Conservation (phyloP, 2,113 vertebrate genomes). For the Nymphicus hollandicus region DNA sequence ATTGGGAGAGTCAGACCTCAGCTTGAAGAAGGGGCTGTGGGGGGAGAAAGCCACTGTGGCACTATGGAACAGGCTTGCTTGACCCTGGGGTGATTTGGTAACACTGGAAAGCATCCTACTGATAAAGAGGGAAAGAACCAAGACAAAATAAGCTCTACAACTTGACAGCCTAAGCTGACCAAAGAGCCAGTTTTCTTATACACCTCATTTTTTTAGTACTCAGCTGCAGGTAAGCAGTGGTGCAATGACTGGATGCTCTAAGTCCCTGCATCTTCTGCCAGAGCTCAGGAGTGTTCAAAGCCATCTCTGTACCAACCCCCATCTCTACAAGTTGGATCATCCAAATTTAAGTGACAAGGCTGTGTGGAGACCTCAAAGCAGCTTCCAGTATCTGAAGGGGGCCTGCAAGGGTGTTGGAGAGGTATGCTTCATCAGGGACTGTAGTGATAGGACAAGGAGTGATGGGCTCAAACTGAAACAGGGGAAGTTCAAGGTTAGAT, state of each 20-base stretch:
- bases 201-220: not conserved
- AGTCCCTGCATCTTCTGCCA: not conserved
- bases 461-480: not conserved
- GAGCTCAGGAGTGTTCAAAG: not conserved
- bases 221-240: not conserved
- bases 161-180: not conserved
- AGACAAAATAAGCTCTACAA: not conserved
- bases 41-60: fast-evolving
- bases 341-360: not conserved
- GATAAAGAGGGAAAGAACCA: not conserved
- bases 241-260: not conserved
- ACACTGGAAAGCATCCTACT: not conserved
- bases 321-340: not conserved
- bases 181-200: not conserved
- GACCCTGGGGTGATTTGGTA: not conserved
- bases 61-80: not conserved
- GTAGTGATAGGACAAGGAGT: not conserved
- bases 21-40: not conserved
- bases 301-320: not conserved
- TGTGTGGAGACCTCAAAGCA: not conserved
- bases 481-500: not conserved
- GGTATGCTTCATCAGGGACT: not conserved
- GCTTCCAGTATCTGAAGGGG: not conserved
- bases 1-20: not conserved
- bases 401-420: not conserved